A percentile compares a stretch with the other conserved stretches of the same genome.
Conservation (phyloP, 2,113 vertebrate genomes). For the Notarius quadriscutis region DNA sequence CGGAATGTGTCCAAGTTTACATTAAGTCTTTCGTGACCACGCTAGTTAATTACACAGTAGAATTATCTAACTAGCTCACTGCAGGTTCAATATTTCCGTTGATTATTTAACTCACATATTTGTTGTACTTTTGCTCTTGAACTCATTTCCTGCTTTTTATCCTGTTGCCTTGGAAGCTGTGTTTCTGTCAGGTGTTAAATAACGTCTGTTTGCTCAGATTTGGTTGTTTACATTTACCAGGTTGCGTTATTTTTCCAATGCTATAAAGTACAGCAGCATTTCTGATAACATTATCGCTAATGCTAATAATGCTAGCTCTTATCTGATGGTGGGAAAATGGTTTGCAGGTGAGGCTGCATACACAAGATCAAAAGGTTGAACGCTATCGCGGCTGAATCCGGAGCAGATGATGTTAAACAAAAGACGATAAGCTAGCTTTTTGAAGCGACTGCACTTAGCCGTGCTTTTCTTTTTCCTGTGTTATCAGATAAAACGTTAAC, state of each 20-base stretch:
- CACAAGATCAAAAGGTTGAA: neutral
- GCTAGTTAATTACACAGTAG: neutral
- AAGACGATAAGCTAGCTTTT: neutral
- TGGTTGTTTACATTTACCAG: neutral
- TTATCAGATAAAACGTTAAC: neutral
- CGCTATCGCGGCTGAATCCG: neutral
- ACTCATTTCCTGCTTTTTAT: neutral
- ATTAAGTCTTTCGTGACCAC: neutral
- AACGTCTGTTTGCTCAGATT: neutral
- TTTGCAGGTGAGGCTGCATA: neutral
- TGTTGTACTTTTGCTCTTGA: neutral
- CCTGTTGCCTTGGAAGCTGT: neutral
- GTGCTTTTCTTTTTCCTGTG: neutral
- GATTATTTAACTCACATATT: neutral
- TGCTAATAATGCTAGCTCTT: constrained; percentile 1
- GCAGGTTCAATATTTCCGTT: neutral
- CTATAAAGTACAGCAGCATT: neutral
- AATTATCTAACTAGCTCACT: neutral
- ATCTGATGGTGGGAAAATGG: constrained; percentile 21
- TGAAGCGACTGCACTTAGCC: constrained; percentile 9
- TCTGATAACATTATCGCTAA: constrained; percentile 12
- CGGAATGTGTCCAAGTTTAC: neutral
- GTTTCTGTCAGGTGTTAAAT: neutral
- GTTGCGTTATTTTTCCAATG: constrained; percentile 6
- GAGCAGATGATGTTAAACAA: neutral